Conservation (phyloP, 1,140 invertebrate genomes). For the Heliconius hewitsoni region DNA sequence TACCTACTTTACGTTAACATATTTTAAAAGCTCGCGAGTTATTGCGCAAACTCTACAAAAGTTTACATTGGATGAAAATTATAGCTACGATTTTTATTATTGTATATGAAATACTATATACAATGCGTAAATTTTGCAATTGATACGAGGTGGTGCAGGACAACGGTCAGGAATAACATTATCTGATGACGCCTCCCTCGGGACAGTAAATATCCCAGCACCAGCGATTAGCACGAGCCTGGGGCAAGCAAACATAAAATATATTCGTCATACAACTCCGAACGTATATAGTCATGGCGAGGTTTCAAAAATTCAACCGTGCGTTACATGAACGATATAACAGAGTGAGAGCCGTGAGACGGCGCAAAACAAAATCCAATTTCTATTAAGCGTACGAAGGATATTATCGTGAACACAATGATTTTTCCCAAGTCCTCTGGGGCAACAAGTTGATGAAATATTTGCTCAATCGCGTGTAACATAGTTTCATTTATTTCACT, state of each 20-base stretch:
- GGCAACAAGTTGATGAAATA: constrained; percentile 78
- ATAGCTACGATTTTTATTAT: constrained; percentile 17
- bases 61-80: constrained; percentile 23
- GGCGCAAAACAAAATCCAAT: constrained; percentile 51
- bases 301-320: constrained; percentile 38
- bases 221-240: constrained; percentile 54
- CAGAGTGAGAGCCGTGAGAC: constrained; percentile 36
- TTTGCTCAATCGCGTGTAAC: constrained; percentile 76
- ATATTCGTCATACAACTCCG: constrained; percentile 36
- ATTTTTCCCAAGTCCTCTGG: constrained; percentile 59
- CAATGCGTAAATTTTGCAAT: constrained; percentile 16
- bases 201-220: constrained; percentile 62
- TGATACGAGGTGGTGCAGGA: constrained; percentile 22
- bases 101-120: neutral
- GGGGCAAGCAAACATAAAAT: constrained; percentile 40
- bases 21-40: constrained; percentile 35
- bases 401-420: constrained; percentile 63
- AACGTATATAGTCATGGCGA: constrained; percentile 22
- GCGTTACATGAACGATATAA: constrained; percentile 39
- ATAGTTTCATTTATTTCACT: constrained; percentile 79
- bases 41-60: constrained; percentile 21
- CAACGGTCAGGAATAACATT: constrained; percentile 47
- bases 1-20: constrained; percentile 33
- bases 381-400: constrained; percentile 51
- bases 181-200: constrained; percentile 58